Base-by-base conservation (phyloP, 2,888 invertebrate genomes). In the Cryptosula pallasiana region DNA sequence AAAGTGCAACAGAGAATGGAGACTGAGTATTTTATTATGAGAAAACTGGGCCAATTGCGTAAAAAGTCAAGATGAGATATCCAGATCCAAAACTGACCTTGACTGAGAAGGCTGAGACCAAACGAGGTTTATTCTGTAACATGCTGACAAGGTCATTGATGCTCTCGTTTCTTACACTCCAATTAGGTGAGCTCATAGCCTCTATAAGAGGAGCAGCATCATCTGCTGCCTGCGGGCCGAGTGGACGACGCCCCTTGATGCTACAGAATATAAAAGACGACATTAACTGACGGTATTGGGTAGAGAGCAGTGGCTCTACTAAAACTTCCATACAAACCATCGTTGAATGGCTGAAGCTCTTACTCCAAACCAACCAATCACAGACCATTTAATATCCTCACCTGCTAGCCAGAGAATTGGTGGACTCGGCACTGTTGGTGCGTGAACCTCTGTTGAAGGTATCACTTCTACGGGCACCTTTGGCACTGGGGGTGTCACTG, bases 111-210 rank as follows among this genome's bases (percentile, higher is more conserved):
- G 75, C 72, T 9, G 78, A 75, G 9, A 84, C 78, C 5, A 79
- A 73, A 23, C 77, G 73, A 1, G 82, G 75, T 63, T 80, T 79
- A 32, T 75, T 75, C 73, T 82, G 79, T 71, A 80, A 78, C 79
- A 84, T 78, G 70, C 81, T 78, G 36, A 78, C 76, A 35, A 85
- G 78, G 23, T 77, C 75, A 35, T 77, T 76, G 54, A 85, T 79
- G 23, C 82, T 84, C 35, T 79, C 76, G 73, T 81, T 77, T 23
- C 85, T 74, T 57, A 82, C 79, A 71, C 80, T 76, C 82, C 83
- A 85, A 75, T 85, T 83, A 69, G 75, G 78, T 55, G 81, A 25
- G 32, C 25, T 32, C 63, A 63, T 63, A 5, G 20, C 27, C 34
- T 63, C 32, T n/a, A 63, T 3, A 5, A 63, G 32, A 9, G 20